These are phyloP conservation scores for Lathamus discolor DNA, from an alignment of 2,113 vertebrate species.

Conservation along the genomic window DNA sequence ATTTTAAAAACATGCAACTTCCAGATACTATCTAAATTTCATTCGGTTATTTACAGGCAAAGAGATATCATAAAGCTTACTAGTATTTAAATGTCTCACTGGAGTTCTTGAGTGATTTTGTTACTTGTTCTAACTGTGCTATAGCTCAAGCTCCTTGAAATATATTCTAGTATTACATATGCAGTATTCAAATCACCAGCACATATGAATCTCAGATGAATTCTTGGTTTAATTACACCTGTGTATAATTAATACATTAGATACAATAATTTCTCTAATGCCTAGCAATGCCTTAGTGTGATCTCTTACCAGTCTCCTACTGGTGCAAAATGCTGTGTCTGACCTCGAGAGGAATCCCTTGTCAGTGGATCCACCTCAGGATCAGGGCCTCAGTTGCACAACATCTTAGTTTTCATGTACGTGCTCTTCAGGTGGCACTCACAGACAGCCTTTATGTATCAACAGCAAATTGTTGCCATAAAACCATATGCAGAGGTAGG, in stretches of 20 bases:
- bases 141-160: background rate
- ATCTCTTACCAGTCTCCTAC: background rate
- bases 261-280: background rate
- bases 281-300: background rate
- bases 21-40: background rate
- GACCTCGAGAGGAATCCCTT: background rate
- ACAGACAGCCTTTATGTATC: background rate
- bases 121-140: background rate
- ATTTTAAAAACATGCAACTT: background rate
- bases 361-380: background rate
- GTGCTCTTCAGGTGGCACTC: background rate
- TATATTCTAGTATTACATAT: background rate
- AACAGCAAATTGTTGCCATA: background rate
- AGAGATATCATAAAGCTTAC: background rate
- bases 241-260: background rate
- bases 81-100: background rate
- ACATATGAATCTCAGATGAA: background rate
- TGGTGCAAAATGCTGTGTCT: background rate
- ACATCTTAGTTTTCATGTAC: background rate
- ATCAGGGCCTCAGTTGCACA: background rate
- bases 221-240: background rate
- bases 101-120: background rate
- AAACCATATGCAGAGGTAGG: background rate
- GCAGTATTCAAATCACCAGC: background rate
- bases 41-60: background rate